Percentiles rank a stretch among this genome's conserved stretches.
These are phyloP conservation scores for Microctonus hyperodae DNA, from an alignment of 2,888 invertebrate genomes.

Conservation along the genomic window DNA sequence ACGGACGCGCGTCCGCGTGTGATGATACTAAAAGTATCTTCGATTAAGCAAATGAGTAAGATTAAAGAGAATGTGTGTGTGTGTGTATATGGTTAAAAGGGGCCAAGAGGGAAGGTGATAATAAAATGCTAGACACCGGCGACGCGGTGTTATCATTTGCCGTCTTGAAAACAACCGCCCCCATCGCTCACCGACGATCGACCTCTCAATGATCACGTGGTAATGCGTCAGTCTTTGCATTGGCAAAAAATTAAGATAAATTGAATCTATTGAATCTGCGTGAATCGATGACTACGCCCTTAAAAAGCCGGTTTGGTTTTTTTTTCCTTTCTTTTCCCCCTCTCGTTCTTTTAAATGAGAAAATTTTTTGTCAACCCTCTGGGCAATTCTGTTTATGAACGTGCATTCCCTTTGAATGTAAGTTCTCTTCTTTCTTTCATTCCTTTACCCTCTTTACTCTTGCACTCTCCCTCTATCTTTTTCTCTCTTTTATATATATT, in stretches of 20 bases:
- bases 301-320: conserved; percentile 21
- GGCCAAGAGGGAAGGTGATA: conserved; percentile 1
- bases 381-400: conserved; percentile 33
- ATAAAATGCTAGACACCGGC: conserved; percentile 14
- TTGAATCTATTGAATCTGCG: background rate
- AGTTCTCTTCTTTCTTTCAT: conserved; percentile 19
- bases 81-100: background rate
- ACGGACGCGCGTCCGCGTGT: conserved; percentile 41
- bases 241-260: conserved; percentile 25
- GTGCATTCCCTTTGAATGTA: background rate
- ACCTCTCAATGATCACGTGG: conserved; percentile 49
- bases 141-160: background rate
- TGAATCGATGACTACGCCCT: conserved; percentile 30
- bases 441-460: background rate
- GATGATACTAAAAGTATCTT: conserved; percentile 12
- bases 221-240: conserved; percentile 49
- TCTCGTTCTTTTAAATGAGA: conserved; percentile 28
- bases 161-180: conserved; percentile 2
- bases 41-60: background rate
- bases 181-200: conserved; percentile 13
- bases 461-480: background rate
- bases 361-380: conserved; percentile 30
- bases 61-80: background rate
- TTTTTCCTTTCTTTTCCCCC: conserved; percentile 3
- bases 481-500: background rate